Base-by-base conservation (phyloP, 2,888 invertebrate species). In the Meandrusa payeni region DNA sequence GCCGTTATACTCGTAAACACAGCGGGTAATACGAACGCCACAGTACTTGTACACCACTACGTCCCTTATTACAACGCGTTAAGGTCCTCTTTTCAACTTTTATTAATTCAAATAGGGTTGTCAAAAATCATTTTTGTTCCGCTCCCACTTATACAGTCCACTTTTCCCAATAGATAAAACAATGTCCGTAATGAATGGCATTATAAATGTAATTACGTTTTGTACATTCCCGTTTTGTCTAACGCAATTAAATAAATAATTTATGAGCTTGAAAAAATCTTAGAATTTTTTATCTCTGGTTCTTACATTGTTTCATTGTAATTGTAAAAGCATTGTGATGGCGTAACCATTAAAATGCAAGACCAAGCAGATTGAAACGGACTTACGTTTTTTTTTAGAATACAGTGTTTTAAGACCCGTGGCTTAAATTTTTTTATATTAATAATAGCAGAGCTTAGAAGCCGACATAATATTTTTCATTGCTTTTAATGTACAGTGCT, bases 1-100 rank as follows among this genome's bases (percentile, higher is more conserved):
- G 72, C 80, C 77, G 83, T 83, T 81, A 82, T 62, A 62, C 68
- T 76, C 75, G 64, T 78, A 76, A 82, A 82, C 74, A 53, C 78
- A 78, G 75, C 76, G 61, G 74, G 73, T 47, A 59, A 46, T 57
- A 53, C 59, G 63, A 65, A 58, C 57, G 56, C 52, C 51, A 55
- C 51, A 51, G 55, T 41, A 34, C 46, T 47, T 38, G 37, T 28
- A 37, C 19, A 46, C 38, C 41, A 7, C 23, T 12, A 29, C 41
- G 37, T 28, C 31, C 49, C 54, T 50, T 72, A 65, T 50, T 20
- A 3, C 29, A 4, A 44, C 2, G 5, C 0, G 0, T 27, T 59
- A 67, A 50, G 51, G 60, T 41, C 15, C 15, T 46, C 6, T 59
- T 60, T 63, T 11, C 7, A 12, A 9, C 26, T 32, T 19, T 2